Evolutionary conservation across 2,888 invertebrate genomes (phyloP), one percentile per base, ranked within the genome.

Genomic region (Drosophila meridionalis): DNA sequence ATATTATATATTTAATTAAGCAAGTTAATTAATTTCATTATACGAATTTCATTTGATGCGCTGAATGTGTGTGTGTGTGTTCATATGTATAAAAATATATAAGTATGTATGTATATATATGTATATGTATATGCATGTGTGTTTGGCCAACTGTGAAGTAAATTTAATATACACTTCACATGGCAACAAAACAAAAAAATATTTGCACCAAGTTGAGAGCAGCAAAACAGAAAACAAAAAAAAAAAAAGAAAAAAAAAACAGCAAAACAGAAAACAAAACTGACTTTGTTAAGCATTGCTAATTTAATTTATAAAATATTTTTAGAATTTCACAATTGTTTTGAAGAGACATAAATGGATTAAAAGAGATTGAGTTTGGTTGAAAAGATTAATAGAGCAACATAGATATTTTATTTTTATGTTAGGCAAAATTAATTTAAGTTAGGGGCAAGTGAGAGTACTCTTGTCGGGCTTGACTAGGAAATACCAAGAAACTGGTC

Each of bases 21-120:
- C 65, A 47, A 83, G 75, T 78, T 88, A 75, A 89, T 86, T 89
- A 73, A 89, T 78, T 84, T 66, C 30, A 73, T 78, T 73, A 79
- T 73, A 69, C 73, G 56, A 58, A 66, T 69, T 71, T 66, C 20
- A 72, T 71, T 69, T 67, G 11, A 63, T 64, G 45, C 14, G 42
- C 30, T 20, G 9, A 20, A 3, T 11, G n/a, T n/a, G 11, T 30
- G 30, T 30, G 14, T 32, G 30, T 2, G 32, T 34, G 32, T 30
- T 8, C 14, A 32, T 9, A n/a, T 48, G 8, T 48, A 5, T n/a
- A 9, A 26, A 12, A 4, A 2, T 11, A 20, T 20, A 12, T 34
- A 30, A 11, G 4, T 20, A 28, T 14, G 14, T 7, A 48, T 28
- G 20, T 20, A 28, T 14, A 47, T 6, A 28, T 6, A 28, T 8